Conservation (phyloP, 2,113 vertebrate genomes). For the Macrotus californicus region DNA sequence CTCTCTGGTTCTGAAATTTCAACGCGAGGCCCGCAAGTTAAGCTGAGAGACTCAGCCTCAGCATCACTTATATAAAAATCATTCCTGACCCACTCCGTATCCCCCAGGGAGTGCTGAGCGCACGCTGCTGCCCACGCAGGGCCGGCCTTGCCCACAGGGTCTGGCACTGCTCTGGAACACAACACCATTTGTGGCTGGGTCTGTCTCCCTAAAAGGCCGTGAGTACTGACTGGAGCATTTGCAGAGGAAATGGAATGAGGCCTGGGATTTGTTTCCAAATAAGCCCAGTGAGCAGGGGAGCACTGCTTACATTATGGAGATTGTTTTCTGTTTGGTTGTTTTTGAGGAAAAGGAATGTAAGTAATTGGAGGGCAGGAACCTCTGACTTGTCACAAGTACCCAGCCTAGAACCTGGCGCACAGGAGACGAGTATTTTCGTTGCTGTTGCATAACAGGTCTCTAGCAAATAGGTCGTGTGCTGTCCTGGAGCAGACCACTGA, state of each 20-base stretch:
- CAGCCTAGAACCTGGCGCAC: background rate
- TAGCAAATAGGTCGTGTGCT: background rate
- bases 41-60: background rate
- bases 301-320: background rate
- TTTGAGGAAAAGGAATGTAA: background rate
- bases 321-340: background rate
- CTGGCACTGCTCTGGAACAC: background rate
- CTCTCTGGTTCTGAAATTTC: constrained; percentile 39
- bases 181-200: background rate
- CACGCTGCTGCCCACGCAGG: background rate
- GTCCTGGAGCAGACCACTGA: background rate
- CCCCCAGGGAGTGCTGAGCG: background rate
- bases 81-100: background rate
- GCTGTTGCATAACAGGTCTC: background rate
- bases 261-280: background rate
- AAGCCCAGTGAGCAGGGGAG: background rate
- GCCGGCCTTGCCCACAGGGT: background rate
- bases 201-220: background rate
- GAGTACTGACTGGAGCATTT: background rate
- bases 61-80: background rate
- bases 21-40: background rate
- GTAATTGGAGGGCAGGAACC: background rate
- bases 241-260: background rate
- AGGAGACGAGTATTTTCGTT: background rate
- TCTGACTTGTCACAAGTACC: background rate